phyloP scores from a whole-genome alignment of 2,113 vertebrate species.

The Dipodomys merriami region DNA sequence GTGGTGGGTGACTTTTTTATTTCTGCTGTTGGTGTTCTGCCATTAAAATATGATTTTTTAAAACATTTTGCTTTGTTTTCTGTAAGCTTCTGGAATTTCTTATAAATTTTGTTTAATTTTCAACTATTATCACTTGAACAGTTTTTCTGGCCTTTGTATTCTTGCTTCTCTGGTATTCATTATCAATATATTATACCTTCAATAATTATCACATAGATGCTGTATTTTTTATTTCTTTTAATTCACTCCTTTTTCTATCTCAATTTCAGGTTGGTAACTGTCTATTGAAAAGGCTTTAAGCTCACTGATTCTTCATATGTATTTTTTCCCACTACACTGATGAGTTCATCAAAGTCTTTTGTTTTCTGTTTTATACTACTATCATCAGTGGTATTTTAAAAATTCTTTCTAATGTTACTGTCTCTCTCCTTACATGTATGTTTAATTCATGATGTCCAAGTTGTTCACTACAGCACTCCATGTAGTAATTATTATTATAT shows the following conservation, averaged over 20 bases:
- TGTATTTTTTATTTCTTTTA: neutral
- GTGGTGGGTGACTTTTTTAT: no score
- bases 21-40: no score
- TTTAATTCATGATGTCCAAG: no score
- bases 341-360: neutral
- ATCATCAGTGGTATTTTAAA: no score
- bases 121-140: neutral
- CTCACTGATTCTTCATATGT: neutral
- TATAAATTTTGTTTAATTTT: neutral
- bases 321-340: neutral
- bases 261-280: neutral
- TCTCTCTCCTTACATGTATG: no score
- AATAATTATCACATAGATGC: neutral
- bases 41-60: no score
- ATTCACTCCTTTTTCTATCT: neutral
- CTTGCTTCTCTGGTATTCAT: neutral
- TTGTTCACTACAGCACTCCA: no score
- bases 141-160: neutral
- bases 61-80: neutral
- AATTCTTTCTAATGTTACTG: no score
- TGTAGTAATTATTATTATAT: no score
- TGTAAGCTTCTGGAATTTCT: neutral
- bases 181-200: neutral
- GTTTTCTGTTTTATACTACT: no score
- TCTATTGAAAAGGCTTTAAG: neutral